phyloP scores from a whole-genome alignment of 2,888 invertebrate genomes.

The Apamea crenata region DNA sequence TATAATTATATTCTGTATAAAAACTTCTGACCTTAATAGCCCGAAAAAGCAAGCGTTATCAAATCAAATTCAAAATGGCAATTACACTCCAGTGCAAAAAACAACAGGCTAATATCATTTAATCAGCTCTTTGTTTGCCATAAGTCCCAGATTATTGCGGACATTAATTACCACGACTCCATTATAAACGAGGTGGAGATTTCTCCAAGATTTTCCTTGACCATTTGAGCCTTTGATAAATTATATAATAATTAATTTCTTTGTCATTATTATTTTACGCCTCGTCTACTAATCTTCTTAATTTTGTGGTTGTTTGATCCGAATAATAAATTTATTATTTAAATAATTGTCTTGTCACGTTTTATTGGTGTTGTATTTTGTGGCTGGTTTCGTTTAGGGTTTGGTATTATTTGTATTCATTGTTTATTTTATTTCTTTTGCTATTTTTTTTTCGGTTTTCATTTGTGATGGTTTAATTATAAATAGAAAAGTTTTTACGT shows the following conservation, averaged over 20 bases:
- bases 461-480: not conserved
- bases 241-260: constrained; percentile 60
- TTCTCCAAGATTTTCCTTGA: constrained; percentile 61
- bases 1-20: not conserved
- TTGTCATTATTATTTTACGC: constrained; percentile 44
- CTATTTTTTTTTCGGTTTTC: not conserved
- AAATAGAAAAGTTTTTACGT: not conserved
- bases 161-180: constrained; percentile 42
- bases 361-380: not conserved
- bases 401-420: not conserved
- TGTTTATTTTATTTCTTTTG: not conserved
- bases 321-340: constrained; percentile 36
- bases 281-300: constrained; percentile 38
- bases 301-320: constrained; percentile 9
- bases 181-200: constrained; percentile 49
- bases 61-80: constrained; percentile 7
- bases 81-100: constrained; percentile 19
- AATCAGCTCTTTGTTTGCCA: constrained; percentile 36
- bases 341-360: constrained; percentile 15
- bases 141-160: constrained; percentile 39
- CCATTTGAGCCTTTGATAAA: constrained; percentile 58
- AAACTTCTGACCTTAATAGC: not conserved
- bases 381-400: not conserved
- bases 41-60: not conserved
- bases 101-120: constrained; percentile 20